phyloP scores from a whole-genome alignment of 37 sponge, comb jelly and placozoan genomes.

The Bolinopsis microptera region DNA sequence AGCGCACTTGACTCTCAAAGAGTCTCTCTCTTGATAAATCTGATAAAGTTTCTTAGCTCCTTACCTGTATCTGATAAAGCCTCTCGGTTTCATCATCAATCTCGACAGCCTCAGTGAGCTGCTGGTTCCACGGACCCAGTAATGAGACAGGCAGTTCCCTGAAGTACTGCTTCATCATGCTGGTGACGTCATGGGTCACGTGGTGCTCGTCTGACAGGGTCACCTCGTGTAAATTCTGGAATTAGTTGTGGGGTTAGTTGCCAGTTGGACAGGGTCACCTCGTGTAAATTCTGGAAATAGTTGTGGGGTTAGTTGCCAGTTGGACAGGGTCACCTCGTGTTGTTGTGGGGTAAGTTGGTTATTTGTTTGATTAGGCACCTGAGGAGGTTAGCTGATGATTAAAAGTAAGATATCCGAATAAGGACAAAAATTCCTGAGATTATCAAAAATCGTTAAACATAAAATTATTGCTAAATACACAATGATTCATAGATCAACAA shows the following conservation, averaged over 20 bases:
- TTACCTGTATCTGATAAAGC: slow-evolving; percentile 54
- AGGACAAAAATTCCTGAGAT: too few species aligned
- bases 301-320: neutral
- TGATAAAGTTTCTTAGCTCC: too few species aligned
- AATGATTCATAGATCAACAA: too few species aligned
- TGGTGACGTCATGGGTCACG: neutral
- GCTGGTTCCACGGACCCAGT: slow-evolving; percentile 18
- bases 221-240: slow-evolving; percentile 24
- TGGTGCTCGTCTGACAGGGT: neutral
- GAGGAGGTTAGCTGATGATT: too few species aligned
- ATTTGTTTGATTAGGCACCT: too few species aligned
- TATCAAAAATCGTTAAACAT: too few species aligned
- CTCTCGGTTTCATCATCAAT: slow-evolving; percentile 31
- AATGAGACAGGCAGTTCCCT: slow-evolving; percentile 25
- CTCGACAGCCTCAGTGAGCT: slow-evolving; percentile 11
- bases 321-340: neutral
- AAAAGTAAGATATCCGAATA: too few species aligned
- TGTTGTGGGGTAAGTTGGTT: neutral
- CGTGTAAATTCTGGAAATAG: slow-evolving; percentile 13
- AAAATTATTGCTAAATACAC: too few species aligned
- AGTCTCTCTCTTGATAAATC: too few species aligned
- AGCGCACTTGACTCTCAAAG: too few species aligned
- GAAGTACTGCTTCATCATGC: slow-evolving; percentile 18
- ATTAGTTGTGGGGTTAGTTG: neutral
- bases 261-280: neutral